phyloP scores from a whole-genome alignment of 2,797 vertebrate genomes.

The Buceros bicornis region DNA sequence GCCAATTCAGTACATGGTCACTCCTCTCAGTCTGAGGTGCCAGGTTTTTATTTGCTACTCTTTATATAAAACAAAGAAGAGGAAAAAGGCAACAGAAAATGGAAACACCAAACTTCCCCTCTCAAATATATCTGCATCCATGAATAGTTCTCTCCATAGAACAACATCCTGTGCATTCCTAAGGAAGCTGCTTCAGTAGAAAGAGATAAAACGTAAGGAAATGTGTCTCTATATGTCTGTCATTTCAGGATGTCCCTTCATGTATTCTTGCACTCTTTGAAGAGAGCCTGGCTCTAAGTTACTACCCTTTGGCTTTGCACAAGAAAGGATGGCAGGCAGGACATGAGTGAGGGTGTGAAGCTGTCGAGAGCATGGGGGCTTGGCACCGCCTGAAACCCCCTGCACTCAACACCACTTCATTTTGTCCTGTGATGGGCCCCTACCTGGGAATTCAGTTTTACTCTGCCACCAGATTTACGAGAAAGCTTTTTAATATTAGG shows the following conservation, averaged over 20 bases:
- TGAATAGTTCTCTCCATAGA: neutral
- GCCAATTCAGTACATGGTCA: neutral
- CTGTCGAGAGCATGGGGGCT: neutral
- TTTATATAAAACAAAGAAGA: neutral
- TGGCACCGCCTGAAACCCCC: neutral
- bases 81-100: neutral
- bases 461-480: neutral
- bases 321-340: neutral
- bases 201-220: slow-evolving; percentile 41
- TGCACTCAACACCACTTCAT: neutral
- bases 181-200: slow-evolving; percentile 12
- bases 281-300: neutral
- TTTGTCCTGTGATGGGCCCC: neutral
- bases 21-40: neutral
- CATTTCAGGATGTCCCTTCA: slow-evolving; percentile 22
- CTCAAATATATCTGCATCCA: slow-evolving; percentile 18
- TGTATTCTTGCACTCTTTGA: neutral
- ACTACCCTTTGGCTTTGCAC: neutral
- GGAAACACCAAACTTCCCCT: slow-evolving; percentile 2
- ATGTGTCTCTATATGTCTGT: neutral
- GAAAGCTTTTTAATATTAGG: neutral
- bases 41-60: neutral
- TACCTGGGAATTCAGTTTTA: neutral
- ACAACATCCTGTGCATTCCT: slow-evolving; percentile 44
- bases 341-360: fast-evolving